phyloP scores from a whole-genome alignment of 2,113 vertebrate genomes.

The Istiophorus platypterus region DNA sequence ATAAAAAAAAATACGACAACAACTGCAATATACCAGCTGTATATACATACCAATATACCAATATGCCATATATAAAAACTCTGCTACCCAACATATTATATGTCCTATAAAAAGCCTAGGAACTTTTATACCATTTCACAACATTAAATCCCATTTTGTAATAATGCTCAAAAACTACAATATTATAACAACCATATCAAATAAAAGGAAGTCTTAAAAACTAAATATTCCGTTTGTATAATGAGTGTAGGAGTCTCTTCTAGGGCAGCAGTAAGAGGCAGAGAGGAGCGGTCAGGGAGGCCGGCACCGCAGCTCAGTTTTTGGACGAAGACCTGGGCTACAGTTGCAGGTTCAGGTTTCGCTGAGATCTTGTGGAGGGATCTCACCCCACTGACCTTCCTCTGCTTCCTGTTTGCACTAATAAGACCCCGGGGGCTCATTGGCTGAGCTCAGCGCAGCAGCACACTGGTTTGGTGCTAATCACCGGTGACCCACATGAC shows the following conservation, averaged over 20 bases:
- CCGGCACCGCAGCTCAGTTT: constrained; percentile 6
- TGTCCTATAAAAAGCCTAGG: too few species aligned
- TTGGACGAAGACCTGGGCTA: constrained; percentile 9
- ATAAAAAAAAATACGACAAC: too few species aligned
- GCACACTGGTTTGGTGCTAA: constrained; percentile 55
- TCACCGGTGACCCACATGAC: constrained; percentile 68
- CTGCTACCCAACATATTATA: too few species aligned
- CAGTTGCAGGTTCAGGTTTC: constrained; percentile 64
- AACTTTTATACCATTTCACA: not conserved
- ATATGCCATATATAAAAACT: too few species aligned
- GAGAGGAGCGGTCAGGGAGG: not conserved
- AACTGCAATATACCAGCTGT: too few species aligned
- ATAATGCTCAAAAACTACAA: not conserved
- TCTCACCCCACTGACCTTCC: constrained; percentile 38
- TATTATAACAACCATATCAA: not conserved
- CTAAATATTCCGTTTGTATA: not conserved
- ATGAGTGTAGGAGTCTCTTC: constrained; percentile 4
- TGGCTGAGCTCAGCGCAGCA: constrained; percentile 51
- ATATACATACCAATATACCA: too few species aligned
- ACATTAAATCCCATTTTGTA: not conserved
- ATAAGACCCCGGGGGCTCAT: constrained; percentile 73
- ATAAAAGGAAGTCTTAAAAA: not conserved
- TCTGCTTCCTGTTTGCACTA: constrained; percentile 70
- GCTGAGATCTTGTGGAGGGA: constrained; percentile 30
- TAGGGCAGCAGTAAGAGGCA: constrained; percentile 3